Conservation (phyloP, 2,113 vertebrate species). For the Megaceryle torquata region DNA sequence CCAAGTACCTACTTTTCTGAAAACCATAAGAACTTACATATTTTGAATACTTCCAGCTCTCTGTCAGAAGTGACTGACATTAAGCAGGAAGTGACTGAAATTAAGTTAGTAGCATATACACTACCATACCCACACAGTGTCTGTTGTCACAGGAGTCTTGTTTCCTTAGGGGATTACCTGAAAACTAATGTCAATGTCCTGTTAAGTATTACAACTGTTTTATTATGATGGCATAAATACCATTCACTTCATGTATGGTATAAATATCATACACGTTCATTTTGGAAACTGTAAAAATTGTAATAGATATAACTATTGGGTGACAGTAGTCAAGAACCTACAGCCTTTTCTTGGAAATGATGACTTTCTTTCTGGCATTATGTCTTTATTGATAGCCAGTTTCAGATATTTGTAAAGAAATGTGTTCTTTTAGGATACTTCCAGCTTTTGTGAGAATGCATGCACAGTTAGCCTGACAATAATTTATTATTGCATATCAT, state of each 20-base stretch:
- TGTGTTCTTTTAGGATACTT: not conserved
- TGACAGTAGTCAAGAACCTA: not conserved
- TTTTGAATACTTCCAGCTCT: not conserved
- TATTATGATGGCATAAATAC: not conserved
- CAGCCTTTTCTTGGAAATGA: not conserved
- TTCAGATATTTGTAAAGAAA: not conserved
- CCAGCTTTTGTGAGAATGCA: not conserved
- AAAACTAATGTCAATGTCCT: not conserved
- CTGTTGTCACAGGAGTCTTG: not conserved
- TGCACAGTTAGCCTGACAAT: not conserved
- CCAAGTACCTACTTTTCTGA: not conserved
- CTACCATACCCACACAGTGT: not conserved
- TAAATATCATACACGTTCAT: not conserved
- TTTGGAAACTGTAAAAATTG: not conserved
- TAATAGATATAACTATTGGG: not conserved
- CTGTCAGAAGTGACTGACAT: not conserved
- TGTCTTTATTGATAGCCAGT: not conserved
- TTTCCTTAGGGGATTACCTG: not conserved
- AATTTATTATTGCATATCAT: accelerated
- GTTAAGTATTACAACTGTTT: not conserved
- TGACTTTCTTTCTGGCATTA: not conserved
- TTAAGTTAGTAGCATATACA: not conserved
- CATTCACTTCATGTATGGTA: not conserved
- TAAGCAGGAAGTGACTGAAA: not conserved
- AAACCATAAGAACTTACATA: not conserved